These are phyloP conservation scores for Argyrosomus regius DNA, from an alignment of 2,797 vertebrate species.

Conservation along the genomic window DNA sequence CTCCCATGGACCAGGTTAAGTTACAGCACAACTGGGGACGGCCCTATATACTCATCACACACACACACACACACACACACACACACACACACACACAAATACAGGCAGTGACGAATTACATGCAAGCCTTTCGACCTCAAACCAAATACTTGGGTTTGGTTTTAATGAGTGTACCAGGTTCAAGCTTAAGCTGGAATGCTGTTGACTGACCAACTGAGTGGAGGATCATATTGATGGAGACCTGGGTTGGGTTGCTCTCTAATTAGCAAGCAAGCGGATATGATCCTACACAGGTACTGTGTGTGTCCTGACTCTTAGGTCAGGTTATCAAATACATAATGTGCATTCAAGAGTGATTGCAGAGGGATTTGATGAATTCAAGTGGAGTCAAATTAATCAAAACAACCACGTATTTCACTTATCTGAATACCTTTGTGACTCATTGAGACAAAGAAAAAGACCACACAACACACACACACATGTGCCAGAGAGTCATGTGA, in stretches of 20 bases:
- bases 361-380: conserved; percentile 7
- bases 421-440: conserved; percentile 24
- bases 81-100: conserved; percentile 43
- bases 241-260: conserved; percentile 71
- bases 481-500: background rate
- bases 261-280: conserved; percentile 69
- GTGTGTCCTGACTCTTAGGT: conserved; percentile 14
- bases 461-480: background rate
- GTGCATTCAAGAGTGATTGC: background rate
- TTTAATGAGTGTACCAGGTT: conserved; percentile 77
- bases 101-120: conserved; percentile 51
- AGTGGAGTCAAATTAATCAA: background rate
- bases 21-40: conserved; percentile 65
- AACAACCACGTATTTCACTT: background rate
- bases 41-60: conserved; percentile 44
- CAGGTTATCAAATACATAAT: conserved; percentile 25
- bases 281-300: conserved; percentile 45
- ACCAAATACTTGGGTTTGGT: conserved; percentile 67
- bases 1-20: conserved; percentile 63
- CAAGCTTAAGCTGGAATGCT: conserved; percentile 73
- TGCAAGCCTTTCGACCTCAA: conserved; percentile 49
- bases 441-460: background rate
- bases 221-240: conserved; percentile 69
- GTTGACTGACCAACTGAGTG: conserved; percentile 75
- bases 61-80: conserved; percentile 7